Conservation (phyloP, 2,888 invertebrate genomes). For the Acholoe squamosa region DNA sequence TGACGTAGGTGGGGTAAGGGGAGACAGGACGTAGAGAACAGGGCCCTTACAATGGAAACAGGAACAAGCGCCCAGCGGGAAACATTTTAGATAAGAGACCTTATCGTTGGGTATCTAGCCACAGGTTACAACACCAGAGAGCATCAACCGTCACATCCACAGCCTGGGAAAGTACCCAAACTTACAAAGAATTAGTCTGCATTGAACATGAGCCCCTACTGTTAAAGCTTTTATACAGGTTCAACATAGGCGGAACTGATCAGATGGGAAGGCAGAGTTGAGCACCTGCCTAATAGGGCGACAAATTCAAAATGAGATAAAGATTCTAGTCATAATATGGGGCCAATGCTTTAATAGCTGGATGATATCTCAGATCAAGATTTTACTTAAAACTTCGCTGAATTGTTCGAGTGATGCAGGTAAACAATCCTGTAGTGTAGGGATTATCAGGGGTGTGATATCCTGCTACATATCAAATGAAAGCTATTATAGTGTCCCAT, state of each 20-base stretch:
- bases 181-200: not conserved
- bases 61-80: not conserved
- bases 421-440: too few relatives aligned
- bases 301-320: too few relatives aligned
- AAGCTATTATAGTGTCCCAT: too few relatives aligned
- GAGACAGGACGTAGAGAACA: not conserved
- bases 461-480: too few relatives aligned
- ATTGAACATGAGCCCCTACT: slow-evolving; percentile 18
- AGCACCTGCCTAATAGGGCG: too few relatives aligned
- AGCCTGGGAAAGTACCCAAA: not conserved
- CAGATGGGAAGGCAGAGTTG: too few relatives aligned
- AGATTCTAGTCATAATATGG: too few relatives aligned
- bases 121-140: not conserved
- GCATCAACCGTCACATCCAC: slow-evolving; percentile 36
- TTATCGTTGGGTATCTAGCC: slow-evolving; percentile 33
- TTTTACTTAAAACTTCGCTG: too few relatives aligned
- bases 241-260: not conserved
- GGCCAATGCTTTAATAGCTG: too few relatives aligned
- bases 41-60: not conserved
- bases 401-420: too few relatives aligned
- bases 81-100: slow-evolving; percentile 49
- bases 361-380: too few relatives aligned
- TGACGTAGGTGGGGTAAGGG: slow-evolving; percentile 15
- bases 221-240: not conserved
- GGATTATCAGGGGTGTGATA: too few relatives aligned